Evolutionary conservation across 1,140 invertebrate genomes (phyloP), one percentile per base, ranked within the genome.

Genomic region (Ganaspis sp.): DNA sequence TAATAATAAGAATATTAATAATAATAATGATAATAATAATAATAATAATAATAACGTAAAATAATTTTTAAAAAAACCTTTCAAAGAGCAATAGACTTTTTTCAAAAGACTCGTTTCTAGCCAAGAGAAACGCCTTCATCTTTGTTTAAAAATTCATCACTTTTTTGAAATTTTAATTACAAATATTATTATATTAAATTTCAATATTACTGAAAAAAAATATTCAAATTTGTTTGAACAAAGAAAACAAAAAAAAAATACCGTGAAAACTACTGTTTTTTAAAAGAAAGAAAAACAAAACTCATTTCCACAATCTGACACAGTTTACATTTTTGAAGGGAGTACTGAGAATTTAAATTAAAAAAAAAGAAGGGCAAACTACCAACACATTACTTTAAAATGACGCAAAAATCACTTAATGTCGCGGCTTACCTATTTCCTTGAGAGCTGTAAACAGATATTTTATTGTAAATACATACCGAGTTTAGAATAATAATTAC

Each of bases 381-480:
- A 86, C 84, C 42, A 73, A 84, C 81, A 79, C n/a, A 49, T 81
- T 86, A 86, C 73, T 86, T 77, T 85, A 77, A 85, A 88, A 85
- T 78, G 78, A 84, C 85, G 80, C 86, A 89, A 86, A 89, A 85
- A 84, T 85, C 83, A 88, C 83, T 88, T 84, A 86, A 83, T 80
- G 73, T 85, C 85, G 79, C 86, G 83, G 87, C 90, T 91, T 91
- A 91, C 90, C 90, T 91, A 90, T 87, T 84, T 91, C 90, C 90
- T 90, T 88, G 90, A 89, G 86, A 86, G 89, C 90, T 91, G 89
- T 87, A 90, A 91, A 88, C 83, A 91, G 86, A 90, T 86, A 82
- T 84, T 87, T 84, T 78, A 81, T 82, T 84, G 85, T 73, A 85
- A 85, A 83, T 86, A 80, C 84, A 83, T 83, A 81, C 83, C 26